Evolutionary conservation across 1,140 invertebrate species (phyloP).

Genomic region (Drosophila miranda): DNA sequence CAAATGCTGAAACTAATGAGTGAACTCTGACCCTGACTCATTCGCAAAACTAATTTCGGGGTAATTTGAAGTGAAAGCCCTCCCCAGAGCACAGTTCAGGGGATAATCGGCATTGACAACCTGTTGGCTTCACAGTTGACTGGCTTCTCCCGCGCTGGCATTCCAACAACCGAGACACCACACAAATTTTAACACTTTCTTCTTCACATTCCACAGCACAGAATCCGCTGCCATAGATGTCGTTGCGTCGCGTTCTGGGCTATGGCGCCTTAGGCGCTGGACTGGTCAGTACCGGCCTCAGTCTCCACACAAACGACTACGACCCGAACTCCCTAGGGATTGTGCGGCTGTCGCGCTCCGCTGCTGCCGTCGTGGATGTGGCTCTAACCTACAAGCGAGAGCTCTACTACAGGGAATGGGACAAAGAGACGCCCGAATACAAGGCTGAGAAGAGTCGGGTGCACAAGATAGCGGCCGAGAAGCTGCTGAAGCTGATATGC

Average conservation of each 20-base stretch:
- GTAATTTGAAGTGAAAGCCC: conserved; percentile 40
- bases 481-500: conserved; percentile 93
- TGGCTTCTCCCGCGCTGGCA: conserved; percentile 4
- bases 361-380: conserved; percentile 89
- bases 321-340: conserved; percentile 89
- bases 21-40: not conserved
- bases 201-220: conserved; percentile 1
- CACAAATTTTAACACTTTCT: not conserved
- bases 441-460: conserved; percentile 86
- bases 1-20: conserved; percentile 1
- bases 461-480: conserved; percentile 93
- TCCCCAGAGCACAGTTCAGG: not conserved
- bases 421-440: conserved; percentile 88
- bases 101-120: conserved; percentile 53
- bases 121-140: conserved; percentile 56
- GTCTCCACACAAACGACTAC: conserved; percentile 86
- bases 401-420: conserved; percentile 87
- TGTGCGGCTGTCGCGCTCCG: conserved; percentile 91
- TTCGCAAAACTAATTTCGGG: conserved; percentile 2
- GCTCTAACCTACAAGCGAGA: conserved; percentile 90
- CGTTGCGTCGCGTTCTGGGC: conserved; percentile 80
- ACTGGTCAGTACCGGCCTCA: conserved; percentile 83
- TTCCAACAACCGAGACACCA: not conserved
- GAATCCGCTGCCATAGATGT: conserved; percentile 35
- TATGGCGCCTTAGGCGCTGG: conserved; percentile 81